Percentiles rank a stretch among this genome's conserved stretches.
These are phyloP conservation scores for Apantesis nais DNA, from an alignment of 2,888 invertebrate genomes.

Conservation along the genomic window DNA sequence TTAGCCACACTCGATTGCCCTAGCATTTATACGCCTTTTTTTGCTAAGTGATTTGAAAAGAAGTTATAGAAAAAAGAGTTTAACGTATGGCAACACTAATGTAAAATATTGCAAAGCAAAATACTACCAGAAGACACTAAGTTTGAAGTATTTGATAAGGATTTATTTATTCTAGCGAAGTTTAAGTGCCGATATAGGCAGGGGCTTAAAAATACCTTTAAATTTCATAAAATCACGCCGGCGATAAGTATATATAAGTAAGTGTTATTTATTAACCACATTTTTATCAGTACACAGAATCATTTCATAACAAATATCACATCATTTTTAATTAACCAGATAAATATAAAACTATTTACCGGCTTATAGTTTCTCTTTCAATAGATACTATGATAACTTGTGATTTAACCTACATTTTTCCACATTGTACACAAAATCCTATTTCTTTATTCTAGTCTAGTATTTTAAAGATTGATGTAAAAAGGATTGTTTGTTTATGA, in stretches of 20 bases:
- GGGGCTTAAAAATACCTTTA: not conserved
- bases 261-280: conserved; percentile 16
- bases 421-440: not conserved
- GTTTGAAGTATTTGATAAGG: conserved; percentile 8
- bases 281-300: not conserved
- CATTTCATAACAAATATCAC: not conserved
- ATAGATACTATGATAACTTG: not conserved
- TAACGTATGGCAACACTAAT: not conserved
- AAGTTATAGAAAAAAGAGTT: too few relatives aligned
- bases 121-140: not conserved
- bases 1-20: too few relatives aligned
- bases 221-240: not conserved
- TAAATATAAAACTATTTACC: not conserved
- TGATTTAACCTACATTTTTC: not conserved
- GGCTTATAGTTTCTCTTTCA: not conserved
- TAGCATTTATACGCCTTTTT: too few relatives aligned
- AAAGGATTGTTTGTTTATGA: not conserved
- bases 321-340: not conserved
- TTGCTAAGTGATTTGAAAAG: too few relatives aligned
- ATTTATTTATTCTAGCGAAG: conserved; percentile 26
- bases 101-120: not conserved
- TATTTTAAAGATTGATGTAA: not conserved
- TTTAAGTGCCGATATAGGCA: conserved; percentile 17
- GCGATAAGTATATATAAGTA: conserved; percentile 14
- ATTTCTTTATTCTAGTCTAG: not conserved